Conservation (phyloP, 2,888 invertebrate genomes). For the Drosophila kanekoi region DNA sequence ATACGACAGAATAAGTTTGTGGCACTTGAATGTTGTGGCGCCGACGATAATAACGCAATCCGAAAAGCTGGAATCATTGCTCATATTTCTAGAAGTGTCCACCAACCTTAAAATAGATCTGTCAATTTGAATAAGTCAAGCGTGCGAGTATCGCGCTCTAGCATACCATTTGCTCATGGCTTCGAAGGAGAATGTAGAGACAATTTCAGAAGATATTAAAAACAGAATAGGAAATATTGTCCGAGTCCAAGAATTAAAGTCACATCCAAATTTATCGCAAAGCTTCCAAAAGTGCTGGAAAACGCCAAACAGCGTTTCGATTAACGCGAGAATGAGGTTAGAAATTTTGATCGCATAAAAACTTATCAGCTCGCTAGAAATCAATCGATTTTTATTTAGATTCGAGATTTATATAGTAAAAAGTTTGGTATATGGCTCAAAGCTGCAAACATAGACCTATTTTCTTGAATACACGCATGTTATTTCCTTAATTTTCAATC, state of each 20-base stretch:
- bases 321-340: background rate
- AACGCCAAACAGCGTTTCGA: background rate
- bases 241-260: background rate
- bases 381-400: too few relatives aligned
- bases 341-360: background rate
- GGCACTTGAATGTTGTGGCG: constrained; percentile 36
- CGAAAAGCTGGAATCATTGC: constrained; percentile 14
- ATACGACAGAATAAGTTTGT: constrained; percentile 36
- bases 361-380: background rate
- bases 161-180: constrained; percentile 3
- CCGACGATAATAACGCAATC: constrained; percentile 46
- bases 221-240: background rate
- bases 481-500: too few relatives aligned
- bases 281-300: constrained; percentile 1
- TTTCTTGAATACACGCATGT: too few relatives aligned
- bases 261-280: too few relatives aligned
- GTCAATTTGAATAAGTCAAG: too few relatives aligned
- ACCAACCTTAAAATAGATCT: constrained; percentile 9
- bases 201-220: background rate
- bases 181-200: background rate
- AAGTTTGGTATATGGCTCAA: too few relatives aligned
- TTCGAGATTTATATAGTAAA: too few relatives aligned
- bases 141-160: too few relatives aligned
- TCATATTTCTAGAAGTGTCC: constrained; percentile 4
- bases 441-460: too few relatives aligned